Base-by-base conservation (phyloP, 2,113 vertebrate genomes). In the Guaruba guarouba region DNA sequence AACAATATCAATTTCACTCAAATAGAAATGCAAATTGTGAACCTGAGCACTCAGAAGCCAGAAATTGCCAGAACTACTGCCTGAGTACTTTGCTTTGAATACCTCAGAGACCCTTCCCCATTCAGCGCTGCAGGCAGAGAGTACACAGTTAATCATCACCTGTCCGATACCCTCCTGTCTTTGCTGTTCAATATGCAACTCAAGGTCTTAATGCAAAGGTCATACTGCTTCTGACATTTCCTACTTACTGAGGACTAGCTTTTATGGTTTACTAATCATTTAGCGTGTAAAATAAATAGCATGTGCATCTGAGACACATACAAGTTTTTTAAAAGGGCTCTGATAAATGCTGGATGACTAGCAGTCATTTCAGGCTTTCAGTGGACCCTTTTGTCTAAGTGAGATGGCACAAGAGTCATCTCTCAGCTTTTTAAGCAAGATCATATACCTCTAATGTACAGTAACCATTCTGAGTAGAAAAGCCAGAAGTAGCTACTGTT, bases 111-210 rank as follows among this genome's bases (percentile, higher is more conserved):
- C 86, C 54, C 27, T 90, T 92, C 39, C 52, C 35, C 5, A 1
- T 79, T 66, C 10, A 2, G 63, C 76, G 63, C 86, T 0, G 0
- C 59, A 85, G 78, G 78, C 37, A 78, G 76, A 49, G 52, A 81
- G 17, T 4, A 13, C 70, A 44, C 22, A 70, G 86, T 93, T 91
- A 78, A 95, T 92, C 81, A 91, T 84, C 51, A 68, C 44, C 81
- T 84, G 22, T 37, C 93, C 86, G 61, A 67, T 92, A 92, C 33
- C 24, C 70, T 57, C 61, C 73, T 74, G n/a, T 83, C 46, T 48
- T 87, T 63, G 88, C 66, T 91, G 33, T 52, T 95, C 95, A 90
- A 39, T 96, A 79, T 94, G 84, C 96, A 86, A 82, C 73, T 70
- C 8, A 2, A 77, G 88, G 55, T 81, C 94, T 82, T 88, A 73